Evolutionary conservation across 2,888 invertebrate species (phyloP).

Genomic region (Stenotaenia linearis): DNA sequence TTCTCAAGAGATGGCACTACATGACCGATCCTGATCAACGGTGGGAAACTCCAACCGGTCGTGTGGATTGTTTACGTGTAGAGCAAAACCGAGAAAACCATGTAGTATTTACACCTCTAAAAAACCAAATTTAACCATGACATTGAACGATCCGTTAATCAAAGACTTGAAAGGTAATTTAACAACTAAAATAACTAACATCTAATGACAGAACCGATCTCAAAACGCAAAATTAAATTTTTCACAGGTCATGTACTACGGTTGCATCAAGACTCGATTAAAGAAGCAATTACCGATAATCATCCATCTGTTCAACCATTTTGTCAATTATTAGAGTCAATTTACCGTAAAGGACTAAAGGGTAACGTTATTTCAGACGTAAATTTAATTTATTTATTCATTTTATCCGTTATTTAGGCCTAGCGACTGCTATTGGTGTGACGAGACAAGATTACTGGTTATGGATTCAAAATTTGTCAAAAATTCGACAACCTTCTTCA

Average conservation of each 20-base stretch:
- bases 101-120: no score
- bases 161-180: neutral
- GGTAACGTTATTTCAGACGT: neutral
- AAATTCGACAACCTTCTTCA: neutral
- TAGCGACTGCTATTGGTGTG: neutral
- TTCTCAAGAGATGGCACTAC: no score
- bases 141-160: neutral
- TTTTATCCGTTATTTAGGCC: neutral
- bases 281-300: neutral
- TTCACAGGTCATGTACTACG: neutral
- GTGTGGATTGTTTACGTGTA: no score
- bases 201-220: neutral
- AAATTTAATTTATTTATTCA: neutral
- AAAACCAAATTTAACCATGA: neutral
- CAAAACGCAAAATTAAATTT: neutral
- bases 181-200: neutral
- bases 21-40: no score
- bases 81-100: no score
- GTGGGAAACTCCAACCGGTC: no score
- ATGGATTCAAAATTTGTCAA: constrained; percentile 11
- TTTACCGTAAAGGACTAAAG: neutral
- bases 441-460: constrained; percentile 1
- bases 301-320: constrained; percentile 19
- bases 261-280: neutral
- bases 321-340: neutral